Evolutionary conservation across 1,140 invertebrate species (phyloP), one percentile per base, ranked within the genome.

Genomic region (Muscidifurax raptorellus): DNA sequence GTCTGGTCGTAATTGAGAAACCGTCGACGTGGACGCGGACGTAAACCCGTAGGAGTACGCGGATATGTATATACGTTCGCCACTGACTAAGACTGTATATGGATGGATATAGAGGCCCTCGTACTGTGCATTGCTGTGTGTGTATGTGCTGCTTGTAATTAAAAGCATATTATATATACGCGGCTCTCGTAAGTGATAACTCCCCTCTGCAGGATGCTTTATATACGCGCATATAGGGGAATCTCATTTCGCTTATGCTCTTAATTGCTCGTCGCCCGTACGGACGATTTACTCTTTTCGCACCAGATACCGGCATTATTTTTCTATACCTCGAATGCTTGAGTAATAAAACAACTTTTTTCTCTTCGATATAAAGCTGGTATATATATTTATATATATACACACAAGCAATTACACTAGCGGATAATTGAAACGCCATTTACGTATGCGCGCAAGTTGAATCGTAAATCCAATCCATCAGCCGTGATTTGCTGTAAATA

Each of bases 1-100:
- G 74, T 82, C 80, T 85, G 66, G 64, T 2, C 27, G 76, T 82
- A 85, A 85, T 85, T 85, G 84, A 85, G 76, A 85, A 85, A 78
- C 59, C 79, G 28, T 74, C 84, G 66, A 80, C 77, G 71, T 80
- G 52, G 27, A 76, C 72, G 64, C 69, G 69, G 77, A 83, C 64
- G 36, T 83, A 72, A 22, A 74, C 5, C 40, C 66, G 59, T 40
- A 40, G 36, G 66, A 44, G 71, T 28, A 71, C n/a, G 40, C 59
- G 71, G 13, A 75, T 75, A 32, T 28, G 72, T 25, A 27, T 36
- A 36, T 36, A 36, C 15, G 44, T 36, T n/a, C n/a, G 27, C 47
- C 59, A 12, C 67, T 72, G 59, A 47, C 47, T 18, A 52, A 52
- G 47, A 18, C 5, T 52, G 0, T 18, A 9, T n/a, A 9, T 67